A percentile compares a stretch with the other conserved stretches of the same genome.
Conservation (phyloP, 2,113 vertebrate genomes). For the Tapirus terrestris region DNA sequence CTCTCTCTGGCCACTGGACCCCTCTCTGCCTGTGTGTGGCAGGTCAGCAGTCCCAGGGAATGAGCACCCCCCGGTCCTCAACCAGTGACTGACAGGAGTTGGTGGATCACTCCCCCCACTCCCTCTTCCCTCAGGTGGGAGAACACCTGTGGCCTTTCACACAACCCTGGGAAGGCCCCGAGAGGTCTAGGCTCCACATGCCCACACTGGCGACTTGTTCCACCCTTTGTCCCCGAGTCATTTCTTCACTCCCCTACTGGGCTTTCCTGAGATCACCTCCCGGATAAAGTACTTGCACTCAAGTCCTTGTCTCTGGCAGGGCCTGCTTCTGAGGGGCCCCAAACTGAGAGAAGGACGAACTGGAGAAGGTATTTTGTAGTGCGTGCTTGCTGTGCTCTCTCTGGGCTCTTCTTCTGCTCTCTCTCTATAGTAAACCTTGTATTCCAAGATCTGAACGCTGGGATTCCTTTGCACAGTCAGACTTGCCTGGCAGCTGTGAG, state of each 20-base stretch:
- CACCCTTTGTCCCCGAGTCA: neutral
- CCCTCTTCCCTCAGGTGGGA: neutral
- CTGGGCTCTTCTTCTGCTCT: neutral
- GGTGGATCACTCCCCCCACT: accelerated
- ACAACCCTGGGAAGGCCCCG: too few relatives aligned
- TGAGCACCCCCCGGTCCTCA: neutral
- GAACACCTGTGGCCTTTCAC: neutral
- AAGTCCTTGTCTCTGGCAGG: neutral
- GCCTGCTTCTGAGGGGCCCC: neutral
- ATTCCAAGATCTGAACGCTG: neutral
- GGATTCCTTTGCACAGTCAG: neutral
- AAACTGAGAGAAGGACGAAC: neutral
- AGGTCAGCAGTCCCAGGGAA: neutral
- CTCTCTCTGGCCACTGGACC: neutral
- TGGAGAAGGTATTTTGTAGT: neutral
- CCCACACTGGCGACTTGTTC: neutral
- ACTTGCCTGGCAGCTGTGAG: neutral
- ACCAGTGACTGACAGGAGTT: neutral
- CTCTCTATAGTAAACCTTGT: neutral
- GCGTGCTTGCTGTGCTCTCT: neutral
- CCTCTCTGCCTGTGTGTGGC: neutral
- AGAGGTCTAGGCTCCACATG: neutral
- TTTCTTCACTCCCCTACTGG: too few relatives aligned
- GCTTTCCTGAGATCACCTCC: neutral
- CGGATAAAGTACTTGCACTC: neutral